Base-by-base conservation (phyloP, 2,888 invertebrate genomes). In the Drosophila koepferae region DNA sequence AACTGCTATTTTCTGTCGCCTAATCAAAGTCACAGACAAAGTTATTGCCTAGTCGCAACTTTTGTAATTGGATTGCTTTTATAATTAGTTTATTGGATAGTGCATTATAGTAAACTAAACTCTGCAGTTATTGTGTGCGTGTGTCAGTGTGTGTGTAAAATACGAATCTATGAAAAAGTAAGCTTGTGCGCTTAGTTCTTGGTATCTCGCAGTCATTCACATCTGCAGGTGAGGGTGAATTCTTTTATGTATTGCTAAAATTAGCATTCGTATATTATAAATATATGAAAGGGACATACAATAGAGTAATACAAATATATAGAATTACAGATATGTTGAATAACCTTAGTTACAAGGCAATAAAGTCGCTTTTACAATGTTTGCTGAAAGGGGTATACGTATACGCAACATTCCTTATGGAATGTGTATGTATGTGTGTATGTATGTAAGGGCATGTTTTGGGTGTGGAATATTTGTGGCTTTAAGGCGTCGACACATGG, bases 371-470 rank as follows among this genome's bases (percentile, higher is more conserved):
- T 12, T 12, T 8, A 4, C 34, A 3, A 3, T 28, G 34, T 34
- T 59, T 23, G 23, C n/a, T 61, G 63, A 28, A 46, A 31, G 71
- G 81, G 65, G 78, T 81, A 66, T 77, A 7, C 23, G 78, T 81
- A 66, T 77, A 9, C 58, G 77, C 66, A 74, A 81, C 85, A 75
- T 80, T 72, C 60, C 68, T 55, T 40, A 38, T 38, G 3, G 2
- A 43, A 18, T 34, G 14, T 48, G 9, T 53, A 44, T 28, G 36
- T 12, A 23, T 34, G 31, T 46, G 23, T 12, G 36, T 16, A 41
- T 55, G 59, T 41, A 18, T 55, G 53, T 48, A n/a, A 16, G 40
- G 2, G 65, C 20, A 12, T 34, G 49, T 49, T 44, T 31, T 38
- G 40, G 38, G 40, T 20, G 18, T 28, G n/a, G 36, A 7, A 10